Percentiles rank a stretch among this genome's conserved stretches.
Conservation (phyloP, 2,888 invertebrate species). For the Choreutis nemorana region DNA sequence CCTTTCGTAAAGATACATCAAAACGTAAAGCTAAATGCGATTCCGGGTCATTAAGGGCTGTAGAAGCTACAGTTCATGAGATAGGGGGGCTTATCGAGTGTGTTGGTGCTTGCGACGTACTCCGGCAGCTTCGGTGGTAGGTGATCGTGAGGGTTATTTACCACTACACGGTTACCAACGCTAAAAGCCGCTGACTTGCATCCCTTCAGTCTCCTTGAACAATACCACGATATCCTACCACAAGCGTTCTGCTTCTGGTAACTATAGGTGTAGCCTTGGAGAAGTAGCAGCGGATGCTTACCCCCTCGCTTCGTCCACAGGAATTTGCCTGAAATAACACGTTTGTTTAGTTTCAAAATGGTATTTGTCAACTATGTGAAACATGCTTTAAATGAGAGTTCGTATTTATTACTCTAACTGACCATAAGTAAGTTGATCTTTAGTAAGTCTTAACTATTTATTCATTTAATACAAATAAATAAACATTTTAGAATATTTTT, state of each 20-base stretch:
- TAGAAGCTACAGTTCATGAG: too few relatives aligned
- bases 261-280: conserved; percentile 47
- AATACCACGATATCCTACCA: conserved; percentile 53
- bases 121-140: conserved; percentile 32
- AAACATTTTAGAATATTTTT: too few relatives aligned
- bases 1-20: conserved; percentile 11
- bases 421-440: too few relatives aligned
- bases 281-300: conserved; percentile 45
- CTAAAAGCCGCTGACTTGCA: conserved; percentile 49
- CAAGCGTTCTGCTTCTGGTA: conserved; percentile 52
- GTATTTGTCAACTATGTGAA: too few relatives aligned
- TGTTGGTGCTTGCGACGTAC: neutral
- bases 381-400: too few relatives aligned
- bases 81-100: too few relatives aligned
- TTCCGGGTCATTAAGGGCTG: too few relatives aligned
- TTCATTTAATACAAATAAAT: too few relatives aligned
- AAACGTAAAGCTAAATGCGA: conserved; percentile 10
- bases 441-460: neutral
- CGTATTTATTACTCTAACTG: too few relatives aligned
- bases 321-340: conserved; percentile 30
- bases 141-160: conserved; percentile 42
- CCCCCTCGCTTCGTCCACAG: conserved; percentile 53
- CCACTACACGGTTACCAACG: conserved; percentile 27
- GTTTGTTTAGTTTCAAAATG: conserved; percentile 1
- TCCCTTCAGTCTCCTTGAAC: conserved; percentile 47